These are phyloP conservation scores for Lycocerus yunnanus DNA, from an alignment of 2,888 invertebrate genomes.

Conservation along the genomic window DNA sequence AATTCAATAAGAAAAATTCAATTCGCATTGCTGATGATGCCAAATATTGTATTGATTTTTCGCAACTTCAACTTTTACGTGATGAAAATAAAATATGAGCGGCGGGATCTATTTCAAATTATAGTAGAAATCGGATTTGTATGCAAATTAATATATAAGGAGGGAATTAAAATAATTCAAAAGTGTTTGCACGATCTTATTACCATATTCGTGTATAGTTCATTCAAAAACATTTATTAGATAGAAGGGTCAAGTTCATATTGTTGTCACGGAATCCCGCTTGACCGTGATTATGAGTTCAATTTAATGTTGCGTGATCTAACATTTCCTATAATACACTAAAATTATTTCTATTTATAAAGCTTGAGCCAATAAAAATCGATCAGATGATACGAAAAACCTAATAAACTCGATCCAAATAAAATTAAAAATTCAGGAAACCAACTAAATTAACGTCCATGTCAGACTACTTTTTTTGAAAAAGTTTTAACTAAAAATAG, in stretches of 20 bases:
- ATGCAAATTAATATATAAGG: neutral
- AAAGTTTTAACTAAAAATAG: neutral
- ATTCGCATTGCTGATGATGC: neutral
- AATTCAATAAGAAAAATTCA: neutral
- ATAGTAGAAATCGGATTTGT: neutral
- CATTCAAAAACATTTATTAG: constrained; percentile 17
- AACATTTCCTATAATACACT: constrained; percentile 2
- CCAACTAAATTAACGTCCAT: neutral
- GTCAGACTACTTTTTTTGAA: neutral
- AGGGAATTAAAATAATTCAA: neutral
- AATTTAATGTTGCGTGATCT: constrained; percentile 25
- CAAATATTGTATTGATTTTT: neutral
- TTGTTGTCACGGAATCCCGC: constrained; percentile 24
- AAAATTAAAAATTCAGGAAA: neutral
- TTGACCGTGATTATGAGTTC: constrained; percentile 27
- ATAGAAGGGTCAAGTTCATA: constrained; percentile 27
- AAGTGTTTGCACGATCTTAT: neutral
- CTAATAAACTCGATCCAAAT: neutral
- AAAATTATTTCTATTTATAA: constrained; percentile 21
- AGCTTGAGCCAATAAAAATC: neutral
- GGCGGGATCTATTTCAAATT: neutral
- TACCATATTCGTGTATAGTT: constrained; percentile 21
- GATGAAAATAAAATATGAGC: constrained; percentile 1
- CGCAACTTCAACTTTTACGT: neutral
- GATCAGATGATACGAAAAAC: neutral